A percentile compares a stretch with the other conserved stretches of the same genome.
Conservation (phyloP, 1,140 invertebrate genomes). For the Dysdera silvatica region DNA sequence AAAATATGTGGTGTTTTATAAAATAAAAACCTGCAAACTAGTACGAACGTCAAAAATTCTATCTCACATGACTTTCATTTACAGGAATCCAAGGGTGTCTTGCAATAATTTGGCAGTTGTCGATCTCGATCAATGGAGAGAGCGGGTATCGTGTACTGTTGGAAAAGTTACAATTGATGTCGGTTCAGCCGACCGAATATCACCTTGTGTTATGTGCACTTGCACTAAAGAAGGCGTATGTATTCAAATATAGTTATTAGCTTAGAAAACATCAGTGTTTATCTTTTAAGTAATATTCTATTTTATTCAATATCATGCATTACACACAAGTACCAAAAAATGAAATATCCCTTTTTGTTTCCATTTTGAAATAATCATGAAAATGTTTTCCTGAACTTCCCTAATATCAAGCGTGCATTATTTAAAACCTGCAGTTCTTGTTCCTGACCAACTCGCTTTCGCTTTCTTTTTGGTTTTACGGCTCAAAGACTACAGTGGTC, state of each 20-base stretch:
- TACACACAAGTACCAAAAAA: too few species aligned
- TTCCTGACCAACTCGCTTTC: too few species aligned
- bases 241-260: constrained; percentile 6
- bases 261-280: background rate
- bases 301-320: too few species aligned
- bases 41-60: background rate
- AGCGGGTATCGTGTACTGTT: constrained; percentile 46
- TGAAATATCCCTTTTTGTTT: too few species aligned
- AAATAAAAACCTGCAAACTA: background rate
- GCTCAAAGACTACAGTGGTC: too few species aligned
- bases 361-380: too few species aligned
- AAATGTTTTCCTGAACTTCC: too few species aligned
- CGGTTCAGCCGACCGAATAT: constrained; percentile 50
- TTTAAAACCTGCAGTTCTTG: too few species aligned
- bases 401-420: too few species aligned
- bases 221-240: constrained; percentile 56
- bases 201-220: constrained; percentile 55
- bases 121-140: constrained; percentile 48
- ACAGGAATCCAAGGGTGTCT: constrained; percentile 49
- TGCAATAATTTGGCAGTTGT: constrained; percentile 45
- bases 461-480: too few species aligned
- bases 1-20: too few species aligned
- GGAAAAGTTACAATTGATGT: constrained; percentile 47
- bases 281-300: too few species aligned
- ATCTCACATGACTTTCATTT: background rate